A percentile compares a stretch with the other conserved stretches of the same genome.
Evolutionary conservation across 2,888 invertebrate species (phyloP).

Genomic region (Aporophyla nigra): DNA sequence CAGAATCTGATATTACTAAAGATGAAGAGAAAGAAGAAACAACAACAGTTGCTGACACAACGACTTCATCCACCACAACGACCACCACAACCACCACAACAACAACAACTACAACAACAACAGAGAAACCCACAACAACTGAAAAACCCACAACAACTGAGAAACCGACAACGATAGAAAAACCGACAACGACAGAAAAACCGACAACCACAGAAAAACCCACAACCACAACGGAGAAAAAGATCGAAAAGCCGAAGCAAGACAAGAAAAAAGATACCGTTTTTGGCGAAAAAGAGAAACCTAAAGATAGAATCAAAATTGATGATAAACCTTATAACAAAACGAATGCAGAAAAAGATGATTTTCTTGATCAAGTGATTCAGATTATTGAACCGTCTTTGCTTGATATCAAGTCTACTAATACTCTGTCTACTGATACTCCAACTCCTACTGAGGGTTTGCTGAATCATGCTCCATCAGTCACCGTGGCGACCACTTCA

Average conservation of each 20-base stretch:
- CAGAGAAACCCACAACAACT: conserved; percentile 66
- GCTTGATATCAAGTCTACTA: conserved; percentile 69
- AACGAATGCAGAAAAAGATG: conserved; percentile 70
- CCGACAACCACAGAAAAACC: conserved; percentile 68
- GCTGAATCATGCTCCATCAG: conserved; percentile 71
- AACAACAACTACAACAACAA: conserved; percentile 68
- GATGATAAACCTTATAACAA: conserved; percentile 78
- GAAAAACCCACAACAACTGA: conserved; percentile 70
- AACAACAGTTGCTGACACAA: conserved; percentile 74
- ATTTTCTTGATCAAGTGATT: conserved; percentile 77
- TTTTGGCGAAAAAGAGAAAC: conserved; percentile 77
- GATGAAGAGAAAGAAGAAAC: conserved; percentile 77
- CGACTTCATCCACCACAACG: conserved; percentile 70
- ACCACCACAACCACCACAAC: conserved; percentile 73
- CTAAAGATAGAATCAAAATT: conserved; percentile 77
- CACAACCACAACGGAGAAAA: conserved; percentile 68
- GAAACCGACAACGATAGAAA: conserved; percentile 69
- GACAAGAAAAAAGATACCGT: conserved; percentile 84
- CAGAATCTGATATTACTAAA: conserved; percentile 68
- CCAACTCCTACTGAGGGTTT: conserved; percentile 86
- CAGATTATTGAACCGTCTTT: conserved; percentile 82
- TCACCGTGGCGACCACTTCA: conserved; percentile 64
- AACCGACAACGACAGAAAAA: conserved; percentile 66
- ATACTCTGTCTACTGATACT: conserved; percentile 68
- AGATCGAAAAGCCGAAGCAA: conserved; percentile 76